A percentile compares a stretch with the other conserved stretches of the same genome.
Evolutionary conservation across 2,888 invertebrate species (phyloP).

Genomic region (Ashinkailepas kermadecensis): DNA sequence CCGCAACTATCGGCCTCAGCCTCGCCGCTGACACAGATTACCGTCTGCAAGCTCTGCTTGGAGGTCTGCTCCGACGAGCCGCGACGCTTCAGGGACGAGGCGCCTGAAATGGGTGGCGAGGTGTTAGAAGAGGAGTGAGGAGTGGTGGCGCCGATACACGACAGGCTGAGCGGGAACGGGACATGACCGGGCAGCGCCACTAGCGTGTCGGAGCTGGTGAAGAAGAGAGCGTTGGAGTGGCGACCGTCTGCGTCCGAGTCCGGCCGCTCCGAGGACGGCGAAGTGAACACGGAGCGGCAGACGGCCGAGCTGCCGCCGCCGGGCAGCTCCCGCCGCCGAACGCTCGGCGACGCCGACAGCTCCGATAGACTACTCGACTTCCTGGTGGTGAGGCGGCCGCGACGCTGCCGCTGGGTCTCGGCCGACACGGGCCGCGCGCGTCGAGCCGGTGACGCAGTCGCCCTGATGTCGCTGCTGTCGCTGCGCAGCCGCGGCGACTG

Average conservation of each 20-base stretch:
- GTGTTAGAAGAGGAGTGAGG: conserved; percentile 10
- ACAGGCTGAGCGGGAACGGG: conserved; percentile 87
- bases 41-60: conserved; percentile 86
- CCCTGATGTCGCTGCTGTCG: conserved; percentile 92
- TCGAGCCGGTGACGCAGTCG: conserved; percentile 91
- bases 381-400: conserved; percentile 40
- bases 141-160: conserved; percentile 41
- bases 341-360: conserved; percentile 2
- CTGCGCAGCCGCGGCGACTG: conserved; percentile 72
- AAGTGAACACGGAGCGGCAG: neutral
- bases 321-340: neutral
- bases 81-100: conserved; percentile 87
- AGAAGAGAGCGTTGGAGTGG: conserved; percentile 80
- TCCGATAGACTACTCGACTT: conserved; percentile 16
- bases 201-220: conserved; percentile 74
- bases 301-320: neutral
- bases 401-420: conserved; percentile 89
- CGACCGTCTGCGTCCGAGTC: conserved; percentile 84
- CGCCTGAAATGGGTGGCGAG: neutral
- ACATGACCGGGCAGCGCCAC: conserved; percentile 74
- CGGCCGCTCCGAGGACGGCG: conserved; percentile 66
- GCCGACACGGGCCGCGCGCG: conserved; percentile 95
- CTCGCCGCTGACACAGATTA: conserved; percentile 86
- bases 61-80: conserved; percentile 85
- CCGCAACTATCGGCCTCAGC: conserved; percentile 86